Base-by-base conservation (phyloP, 1,140 invertebrate species). In the Phthorimaea operculella region DNA sequence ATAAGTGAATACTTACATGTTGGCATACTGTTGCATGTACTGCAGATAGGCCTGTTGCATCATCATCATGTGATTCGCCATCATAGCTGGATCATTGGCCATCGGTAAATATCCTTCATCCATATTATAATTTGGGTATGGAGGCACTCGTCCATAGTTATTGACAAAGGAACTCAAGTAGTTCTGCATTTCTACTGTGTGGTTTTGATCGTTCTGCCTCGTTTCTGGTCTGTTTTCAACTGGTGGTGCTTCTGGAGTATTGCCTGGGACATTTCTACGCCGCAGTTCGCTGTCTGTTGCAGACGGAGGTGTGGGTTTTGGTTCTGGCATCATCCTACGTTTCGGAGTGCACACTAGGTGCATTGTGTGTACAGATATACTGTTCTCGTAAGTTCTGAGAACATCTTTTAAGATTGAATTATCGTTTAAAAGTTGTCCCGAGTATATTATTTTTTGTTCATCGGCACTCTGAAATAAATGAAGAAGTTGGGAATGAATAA, bases 381-480 rank as follows among this genome's bases (percentile, higher is more conserved):
- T 90, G n/a, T n/a, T 28, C 60, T 94, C 91, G 62, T 92, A 92
- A 45, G 90, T 89, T 47, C 92, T 87, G 34, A 96, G 84, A 33
- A 97, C 88, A 79, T 97, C 94, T 74, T 94, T 94, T 33, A 97
- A 73, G 54, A 90, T 87, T 21, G 90, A 85, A 34, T 90, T 87
- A 78, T 97, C 94, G 42, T 89, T 90, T 51, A 97, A 76, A 11
- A 97, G 81, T 72, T 94, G 92, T n/a, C 95, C 95, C 8, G 93
- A 96, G 82, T 96, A 97, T 67, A 97, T 96, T 0, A 97, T 86
- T 79, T 94, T 95, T 72, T 96, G 94, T 63, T 94, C 92, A 58
- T 91, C 88, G 53, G 89, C 88, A 75, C 89, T 90, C 94, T 95
- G 79, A 36, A 52, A 52, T n/a, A 51, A 51, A 11, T 5, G 11